Evolutionary conservation across 2,113 vertebrate species (phyloP).

Genomic region (Illadopsis cleaveri): DNA sequence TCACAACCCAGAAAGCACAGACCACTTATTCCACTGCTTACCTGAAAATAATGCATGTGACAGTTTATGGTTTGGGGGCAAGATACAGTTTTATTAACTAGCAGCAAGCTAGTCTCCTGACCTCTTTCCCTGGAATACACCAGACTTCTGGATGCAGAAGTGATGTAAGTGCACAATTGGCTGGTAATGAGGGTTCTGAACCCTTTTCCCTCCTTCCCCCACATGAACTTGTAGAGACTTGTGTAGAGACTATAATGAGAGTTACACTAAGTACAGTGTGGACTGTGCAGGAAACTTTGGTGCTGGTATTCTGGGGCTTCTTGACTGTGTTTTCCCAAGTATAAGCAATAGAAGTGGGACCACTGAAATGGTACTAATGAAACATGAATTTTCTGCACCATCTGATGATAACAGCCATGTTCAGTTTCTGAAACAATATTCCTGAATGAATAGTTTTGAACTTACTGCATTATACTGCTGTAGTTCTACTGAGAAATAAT

Average conservation of each 20-base stretch:
- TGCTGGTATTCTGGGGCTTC: not conserved
- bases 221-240: not conserved
- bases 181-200: not conserved
- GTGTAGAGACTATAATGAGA: not conserved
- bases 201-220: not conserved
- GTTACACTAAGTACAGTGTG: not conserved
- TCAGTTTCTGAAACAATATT: not conserved
- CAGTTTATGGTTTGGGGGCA: not conserved
- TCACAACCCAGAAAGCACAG: not conserved
- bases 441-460: not conserved
- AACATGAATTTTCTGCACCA: not conserved
- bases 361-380: not conserved
- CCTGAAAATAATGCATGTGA: not conserved
- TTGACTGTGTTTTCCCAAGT: not conserved
- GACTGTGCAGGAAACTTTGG: not conserved
- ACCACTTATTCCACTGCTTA: not conserved
- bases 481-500: not conserved
- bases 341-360: not conserved
- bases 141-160: not conserved
- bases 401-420: not conserved
- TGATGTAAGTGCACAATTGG: not conserved
- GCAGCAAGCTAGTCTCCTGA: not conserved
- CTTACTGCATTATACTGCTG: not conserved
- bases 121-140: not conserved
- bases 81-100: not conserved